Base-by-base conservation (phyloP, 2,113 vertebrate species). In the Hemiprocne comata region DNA sequence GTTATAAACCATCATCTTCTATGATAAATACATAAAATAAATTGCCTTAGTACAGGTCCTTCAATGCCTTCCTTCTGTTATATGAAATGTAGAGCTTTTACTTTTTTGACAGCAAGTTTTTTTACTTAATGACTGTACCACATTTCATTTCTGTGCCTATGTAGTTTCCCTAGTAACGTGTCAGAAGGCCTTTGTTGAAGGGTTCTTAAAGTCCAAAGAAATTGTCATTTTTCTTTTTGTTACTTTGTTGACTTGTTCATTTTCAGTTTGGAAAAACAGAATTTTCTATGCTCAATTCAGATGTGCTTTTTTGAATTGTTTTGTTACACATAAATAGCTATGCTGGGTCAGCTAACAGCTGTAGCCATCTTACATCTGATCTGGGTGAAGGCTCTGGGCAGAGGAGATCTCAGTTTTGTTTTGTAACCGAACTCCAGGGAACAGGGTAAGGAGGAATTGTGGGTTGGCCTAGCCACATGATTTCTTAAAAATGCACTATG, bases 141-240 rank as follows among this genome's bases (percentile, higher is more conserved):
- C 66, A 57, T 92, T 96, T 87, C 15, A 60, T 81, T 90, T 90
- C 76, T 42, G 1, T 51, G 69, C 53, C 65, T 84, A 0, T 61
- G 53, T 91, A 88, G 83, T 90, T 96, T 88, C 93, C 92, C 21
- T 95, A 90, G 93, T 94, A 96, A 96, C 51, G 3, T 87, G 25
- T 91, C 69, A 79, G 81, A 85, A 80, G 71, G 50, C 33, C 46
- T 91, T 96, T 95, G 74, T 79, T 89, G 60, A 93, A 62, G 29
- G 7, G 24, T 66, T 94, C 46, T 70, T 76, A 12, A 83, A 58
- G 66, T 84, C 71, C 62, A 79, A 69, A 96, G 38, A 88, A 81
- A n/a, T 40, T 65, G 73, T 89, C 7, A 51, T 62, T 89, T 94
- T 93, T 60, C 60, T 90, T 66, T 64, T 82, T 64, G 7, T 80